Evolutionary conservation across 1,140 invertebrate genomes (phyloP), one percentile per base, ranked within the genome.

Genomic region (Drosophila ananassae): DNA sequence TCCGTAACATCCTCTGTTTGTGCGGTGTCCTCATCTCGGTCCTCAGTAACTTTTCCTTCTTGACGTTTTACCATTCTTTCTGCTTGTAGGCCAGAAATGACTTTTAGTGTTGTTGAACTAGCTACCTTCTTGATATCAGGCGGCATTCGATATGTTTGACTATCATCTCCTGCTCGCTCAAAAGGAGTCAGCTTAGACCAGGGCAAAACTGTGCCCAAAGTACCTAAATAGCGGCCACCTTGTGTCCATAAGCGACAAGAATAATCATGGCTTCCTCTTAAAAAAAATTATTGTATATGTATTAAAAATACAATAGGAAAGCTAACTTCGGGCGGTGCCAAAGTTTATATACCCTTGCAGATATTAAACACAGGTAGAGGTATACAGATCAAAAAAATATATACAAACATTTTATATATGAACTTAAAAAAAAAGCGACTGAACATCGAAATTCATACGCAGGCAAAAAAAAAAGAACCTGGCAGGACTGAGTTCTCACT

Each of bases 211-310:
- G 94, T 94, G 37, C 95, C 95, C 60, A 96, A 90, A 9, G 95
- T 96, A 44, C 94, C 94, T 41, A 96, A 84, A 89, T 96, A 96
- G 75, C 94, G 93, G 7, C 95, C 95, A 28, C 93, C 92, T 13
- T 95, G 89, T 12, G 93, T 94, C 95, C 95, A 96, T 73, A 96
- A 92, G 58, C 95, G 92, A 54, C 95, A 94, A 39, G 94, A 94
- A 80, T 94, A 94, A 92, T 96, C 96, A 62, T 93, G 92, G 74
- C 95, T 96, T n/a, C 94, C 94, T 44, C 95, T 96, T 28, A 28
- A 37, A 12, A 2, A 12, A 7, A 12, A 5, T 10, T 37, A 37
- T 5, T 4, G 8, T 37, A 10, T 5, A 37, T 12, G 8, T 2
- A 37, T 37, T 37, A 37, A 37, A 37, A 37, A 28, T 5, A 5